Base-by-base conservation (phyloP, 2,797 vertebrate genomes). In the Lepidocolaptes lacrymiger region DNA sequence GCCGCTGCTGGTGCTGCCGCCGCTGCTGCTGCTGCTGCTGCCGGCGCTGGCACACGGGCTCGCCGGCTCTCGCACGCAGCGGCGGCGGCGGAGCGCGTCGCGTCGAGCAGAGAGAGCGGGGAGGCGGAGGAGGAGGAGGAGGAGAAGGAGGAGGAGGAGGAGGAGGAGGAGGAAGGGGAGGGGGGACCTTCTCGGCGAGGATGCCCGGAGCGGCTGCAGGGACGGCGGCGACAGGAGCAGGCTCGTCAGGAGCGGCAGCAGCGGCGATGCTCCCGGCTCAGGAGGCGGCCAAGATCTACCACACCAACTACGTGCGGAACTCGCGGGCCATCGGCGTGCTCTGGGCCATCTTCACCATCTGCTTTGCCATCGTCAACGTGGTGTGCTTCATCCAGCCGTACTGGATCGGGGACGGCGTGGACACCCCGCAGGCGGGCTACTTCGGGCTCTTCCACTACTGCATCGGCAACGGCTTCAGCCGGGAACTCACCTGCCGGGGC, bases 391-490 rank as follows among this genome's bases (percentile, higher is more conserved):
- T 99, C 80, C 99, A 99, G 98, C 99, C 99, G 58, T 99, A 99
- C 97, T 99, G 99, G 99, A 99, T 99, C 74, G 99, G 99, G 41
- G 99, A 99, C 98, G 99, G 99, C 93, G 96, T 99, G 98, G 98
- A 99, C 94, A 99, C 99, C 81, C 99, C 99, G 56, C 99, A 99
- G 98, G 99, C 98, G 80, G 99, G 99, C 56, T 99, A 99, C 98
- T 99, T 99, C 98, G 99, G 99, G 97, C 99, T 99, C 72, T 99
- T 99, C 92, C 99, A 99, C 98, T 99, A 98, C 97, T 99, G 99
- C 98, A 97, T 99, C 85, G 99, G 99, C 61, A 99, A 98, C 98
- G 99, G 98, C 74, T 80, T 98, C 96, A 98, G 98, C 97, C 98
- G 98, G 95, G 99, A 99, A 71, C 98, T 99, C 97, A 98, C 97